Evolutionary conservation across 2,888 invertebrate genomes (phyloP), one percentile per base, ranked within the genome.

Genomic region (Busseola fusca): DNA sequence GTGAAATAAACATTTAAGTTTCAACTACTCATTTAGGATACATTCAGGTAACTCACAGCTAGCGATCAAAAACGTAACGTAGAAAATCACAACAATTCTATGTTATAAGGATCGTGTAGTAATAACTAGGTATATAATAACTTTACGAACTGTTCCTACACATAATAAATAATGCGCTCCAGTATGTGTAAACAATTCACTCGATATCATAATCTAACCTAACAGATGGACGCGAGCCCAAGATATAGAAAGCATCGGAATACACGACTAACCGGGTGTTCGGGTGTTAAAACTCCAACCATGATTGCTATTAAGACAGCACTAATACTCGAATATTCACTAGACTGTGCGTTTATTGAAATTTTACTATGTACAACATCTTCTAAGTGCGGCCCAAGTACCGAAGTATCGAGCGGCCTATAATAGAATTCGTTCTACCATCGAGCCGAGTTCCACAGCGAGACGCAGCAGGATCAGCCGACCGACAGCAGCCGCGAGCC

Each of bases 261-360:
- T 90, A 92, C 90, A 93, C 90, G 88, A 91, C 91, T 91, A 93
- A 89, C 88, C 88, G 71, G 82, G 74, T 83, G 79, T 84, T 89
- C 89, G 87, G 90, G 90, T 91, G 91, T 91, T 89, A 86, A 87
- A 88, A 90, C 89, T 90, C 90, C 93, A 90, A 92, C 91, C 91
- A 92, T 91, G 92, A 91, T 88, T 90, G 90, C 91, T 92, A 92
- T 92, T 91, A 89, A 93, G 93, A 94, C 92, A 90, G 92, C 93
- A 92, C 94, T 94, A 94, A 92, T 91, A 92, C 92, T 92, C 89
- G 91, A 93, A 94, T 94, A 95, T 91, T 91, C 94, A 93, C 95
- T 95, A 95, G 90, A 95, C 94, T 95, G 95, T 95, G 95, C 95
- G 95, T 95, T 93, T 95, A 94, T 94, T 94, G 93, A 94, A 85